Percentiles rank a stretch among this genome's conserved stretches.
These are phyloP conservation scores for Cavia porcellus DNA, from an alignment of 2,113 vertebrate species.

Conservation along the genomic window DNA sequence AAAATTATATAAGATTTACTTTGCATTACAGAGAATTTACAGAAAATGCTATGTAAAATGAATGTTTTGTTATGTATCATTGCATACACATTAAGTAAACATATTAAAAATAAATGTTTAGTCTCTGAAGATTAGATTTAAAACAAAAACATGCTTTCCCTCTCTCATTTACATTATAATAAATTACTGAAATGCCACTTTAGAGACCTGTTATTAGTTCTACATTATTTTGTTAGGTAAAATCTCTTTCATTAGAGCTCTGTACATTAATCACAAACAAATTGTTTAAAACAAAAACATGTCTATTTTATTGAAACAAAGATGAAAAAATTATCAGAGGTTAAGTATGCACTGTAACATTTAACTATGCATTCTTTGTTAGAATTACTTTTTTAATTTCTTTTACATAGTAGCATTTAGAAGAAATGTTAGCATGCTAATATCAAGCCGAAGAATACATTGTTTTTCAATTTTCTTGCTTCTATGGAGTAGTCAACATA, in stretches of 20 bases:
- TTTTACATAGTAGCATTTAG: neutral
- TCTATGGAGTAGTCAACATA: neutral
- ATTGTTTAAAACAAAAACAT: neutral
- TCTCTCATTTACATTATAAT: neutral
- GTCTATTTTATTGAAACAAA: neutral
- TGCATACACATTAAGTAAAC: neutral
- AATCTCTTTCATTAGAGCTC: neutral
- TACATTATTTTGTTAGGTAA: neutral
- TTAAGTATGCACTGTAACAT: neutral
- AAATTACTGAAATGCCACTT: neutral
- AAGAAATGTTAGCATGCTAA: neutral
- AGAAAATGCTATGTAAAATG: neutral
- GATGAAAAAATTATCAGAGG: neutral
- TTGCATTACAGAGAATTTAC: constrained; percentile 47
- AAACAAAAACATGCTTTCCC: constrained; percentile 12
- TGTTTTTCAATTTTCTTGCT: neutral
- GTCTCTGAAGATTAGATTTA: neutral
- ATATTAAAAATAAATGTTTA: neutral
- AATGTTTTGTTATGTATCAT: neutral
- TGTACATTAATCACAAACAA: neutral
- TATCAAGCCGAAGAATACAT: neutral
- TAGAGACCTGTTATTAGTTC: rapidly evolving
- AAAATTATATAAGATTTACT: constrained; percentile 74
- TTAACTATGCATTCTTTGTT: neutral
- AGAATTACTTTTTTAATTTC: neutral